A percentile compares a stretch with the other conserved stretches of the same genome.
Evolutionary conservation across 2,888 invertebrate species (phyloP).

Genomic region (Hybos culiciformis): DNA sequence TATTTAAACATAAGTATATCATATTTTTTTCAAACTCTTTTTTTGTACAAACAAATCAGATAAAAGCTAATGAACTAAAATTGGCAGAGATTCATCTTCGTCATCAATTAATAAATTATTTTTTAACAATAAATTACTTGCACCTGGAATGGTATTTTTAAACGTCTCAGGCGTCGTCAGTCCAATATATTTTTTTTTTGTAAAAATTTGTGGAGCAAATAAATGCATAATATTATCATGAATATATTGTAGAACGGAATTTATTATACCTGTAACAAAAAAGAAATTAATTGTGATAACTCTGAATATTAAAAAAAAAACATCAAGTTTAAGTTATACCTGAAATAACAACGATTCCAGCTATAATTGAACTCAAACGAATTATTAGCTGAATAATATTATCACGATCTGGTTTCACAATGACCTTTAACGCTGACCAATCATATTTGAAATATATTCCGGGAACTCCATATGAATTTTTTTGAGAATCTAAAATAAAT

Average conservation of each 20-base stretch:
- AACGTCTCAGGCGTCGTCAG: no score
- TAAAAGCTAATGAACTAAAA: no score
- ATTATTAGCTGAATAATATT: conserved; percentile 66
- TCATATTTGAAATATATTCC: conserved; percentile 95
- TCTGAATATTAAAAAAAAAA: background rate
- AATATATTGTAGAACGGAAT: background rate
- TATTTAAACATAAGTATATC: no score
- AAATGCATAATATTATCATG: background rate
- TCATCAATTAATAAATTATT: background rate
- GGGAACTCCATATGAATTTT: conserved; percentile 84
- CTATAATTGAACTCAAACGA: conserved; percentile 78
- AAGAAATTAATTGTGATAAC: background rate
- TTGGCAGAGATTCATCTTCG: background rate
- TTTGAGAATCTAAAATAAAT: conserved; percentile 36
- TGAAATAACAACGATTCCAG: conserved; percentile 83
- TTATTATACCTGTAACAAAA: background rate
- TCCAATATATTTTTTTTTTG: no score
- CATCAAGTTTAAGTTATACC: conserved; percentile 29
- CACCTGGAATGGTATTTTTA: no score
- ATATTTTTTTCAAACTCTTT: no score
- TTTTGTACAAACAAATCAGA: no score
- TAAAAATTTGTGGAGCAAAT: background rate
- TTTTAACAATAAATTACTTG: background rate
- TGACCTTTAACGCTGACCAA: conserved; percentile 76
- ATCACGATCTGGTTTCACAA: conserved; percentile 66